These are phyloP conservation scores for Bos taurus DNA, from an alignment of 2,113 vertebrate species.

Conservation along the genomic window ARS-UCD2.0 NC_037348.1:4358001-4358500, in stretches of 20 bases:
- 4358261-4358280: constrained; percentile 93
- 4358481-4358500: constrained; percentile 97
- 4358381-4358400: constrained; percentile 85
- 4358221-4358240: not conserved
- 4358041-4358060: not conserved
- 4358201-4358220: not conserved
- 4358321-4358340: constrained; percentile 90
- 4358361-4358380: constrained; percentile 89
- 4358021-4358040: too few relatives aligned
- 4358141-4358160: not conserved
- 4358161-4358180: not conserved
- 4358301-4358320: constrained; percentile 87
- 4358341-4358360: constrained; percentile 90
- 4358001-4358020: not conserved
- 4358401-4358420: constrained; percentile 90
- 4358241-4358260: constrained; percentile 36
- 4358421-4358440: constrained; percentile 99
- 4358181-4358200: not conserved
- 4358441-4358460: constrained; percentile 99
- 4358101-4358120: not conserved
- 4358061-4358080: not conserved
- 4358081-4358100: not conserved
- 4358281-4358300: constrained; percentile 89
- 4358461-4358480: constrained; percentile 96
- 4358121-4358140: not conserved